A percentile compares a stretch with the other conserved stretches of the same genome.
phyloP scores from a whole-genome alignment of 2,888 invertebrate species.

The Agrotis ipsilon region DNA sequence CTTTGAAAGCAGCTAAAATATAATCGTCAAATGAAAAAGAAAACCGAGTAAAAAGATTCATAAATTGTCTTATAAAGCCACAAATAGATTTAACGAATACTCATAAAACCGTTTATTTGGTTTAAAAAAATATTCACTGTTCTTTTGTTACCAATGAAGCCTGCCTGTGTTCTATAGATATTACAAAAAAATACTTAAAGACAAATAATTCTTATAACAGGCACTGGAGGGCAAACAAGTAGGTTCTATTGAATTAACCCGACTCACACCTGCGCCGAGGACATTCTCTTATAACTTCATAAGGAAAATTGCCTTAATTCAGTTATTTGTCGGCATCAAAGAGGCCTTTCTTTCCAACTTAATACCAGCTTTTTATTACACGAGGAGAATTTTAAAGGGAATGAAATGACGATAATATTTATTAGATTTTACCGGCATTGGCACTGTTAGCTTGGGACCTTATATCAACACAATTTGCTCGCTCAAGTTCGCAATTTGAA shows the following conservation, averaged over 20 bases:
- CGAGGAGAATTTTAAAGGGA: conserved; percentile 30
- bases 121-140: neutral
- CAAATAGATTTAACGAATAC: neutral
- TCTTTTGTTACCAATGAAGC: neutral
- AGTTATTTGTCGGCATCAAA: conserved; percentile 55
- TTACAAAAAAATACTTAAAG: conserved; percentile 30
- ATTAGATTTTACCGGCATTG: conserved; percentile 28
- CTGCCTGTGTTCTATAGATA: conserved; percentile 12
- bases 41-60: neutral
- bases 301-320: conserved; percentile 57
- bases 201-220: conserved; percentile 40
- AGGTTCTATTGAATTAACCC: conserved; percentile 46
- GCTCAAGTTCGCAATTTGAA: conserved; percentile 7
- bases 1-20: too few species aligned
- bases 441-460: conserved; percentile 2
- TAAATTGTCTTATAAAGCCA: neutral
- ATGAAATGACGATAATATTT: conserved; percentile 33
- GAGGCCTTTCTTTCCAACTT: conserved; percentile 31
- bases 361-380: conserved; percentile 39
- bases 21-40: neutral
- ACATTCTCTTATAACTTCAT: conserved; percentile 34
- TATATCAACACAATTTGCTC: conserved; percentile 25
- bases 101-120: neutral
- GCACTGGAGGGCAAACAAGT: conserved; percentile 29
- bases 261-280: conserved; percentile 49